Conservation (phyloP, 2,113 vertebrate genomes). For the Neogobius melanostomus region DNA sequence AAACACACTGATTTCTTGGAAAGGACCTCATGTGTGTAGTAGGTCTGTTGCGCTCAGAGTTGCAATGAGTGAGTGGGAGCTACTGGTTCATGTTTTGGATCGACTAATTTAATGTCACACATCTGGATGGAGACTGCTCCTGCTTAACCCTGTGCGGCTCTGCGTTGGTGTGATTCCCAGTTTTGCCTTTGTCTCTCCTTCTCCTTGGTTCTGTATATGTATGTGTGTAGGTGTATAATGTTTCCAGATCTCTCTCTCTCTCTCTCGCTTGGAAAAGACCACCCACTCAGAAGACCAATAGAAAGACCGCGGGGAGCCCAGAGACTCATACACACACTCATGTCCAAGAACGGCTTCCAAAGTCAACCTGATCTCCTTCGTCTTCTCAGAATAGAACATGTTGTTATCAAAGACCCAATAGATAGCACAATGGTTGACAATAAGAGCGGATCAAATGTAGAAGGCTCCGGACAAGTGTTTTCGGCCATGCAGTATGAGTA, state of each 20-base stretch:
- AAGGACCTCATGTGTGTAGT: slow-evolving; percentile 17
- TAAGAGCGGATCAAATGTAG: slow-evolving; percentile 52
- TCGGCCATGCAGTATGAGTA: slow-evolving; percentile 50
- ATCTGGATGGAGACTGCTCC: slow-evolving; percentile 73
- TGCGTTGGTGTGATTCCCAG: slow-evolving; percentile 77
- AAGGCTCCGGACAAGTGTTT: slow-evolving; percentile 38
- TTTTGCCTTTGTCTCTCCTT: slow-evolving; percentile 54
- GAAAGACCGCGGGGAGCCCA: slow-evolving; percentile 63
- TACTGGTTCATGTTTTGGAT: slow-evolving; percentile 77
- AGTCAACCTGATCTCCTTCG: slow-evolving; percentile 56
- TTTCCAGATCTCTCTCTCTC: slow-evolving; percentile 61
- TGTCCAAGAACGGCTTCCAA: slow-evolving; percentile 50
- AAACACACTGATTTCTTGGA: neutral
- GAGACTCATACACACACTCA: slow-evolving; percentile 50
- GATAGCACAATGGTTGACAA: slow-evolving; percentile 52
- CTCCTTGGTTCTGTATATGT: slow-evolving; percentile 34
- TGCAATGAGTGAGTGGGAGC: slow-evolving; percentile 74
- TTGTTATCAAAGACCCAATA: slow-evolving; percentile 62
- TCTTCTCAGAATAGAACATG: slow-evolving; percentile 74
- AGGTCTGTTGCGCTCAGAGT: slow-evolving; percentile 16
- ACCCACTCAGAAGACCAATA: slow-evolving; percentile 76
- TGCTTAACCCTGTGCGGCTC: slow-evolving; percentile 72
- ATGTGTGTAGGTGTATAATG: slow-evolving; percentile 65
- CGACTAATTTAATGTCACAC: slow-evolving; percentile 75
- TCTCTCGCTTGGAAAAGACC: slow-evolving; percentile 68